A percentile compares a stretch with the other conserved stretches of the same genome.
phyloP scores from a whole-genome alignment of 2,797 vertebrate genomes.

The Chelidonichthys spinosus region DNA sequence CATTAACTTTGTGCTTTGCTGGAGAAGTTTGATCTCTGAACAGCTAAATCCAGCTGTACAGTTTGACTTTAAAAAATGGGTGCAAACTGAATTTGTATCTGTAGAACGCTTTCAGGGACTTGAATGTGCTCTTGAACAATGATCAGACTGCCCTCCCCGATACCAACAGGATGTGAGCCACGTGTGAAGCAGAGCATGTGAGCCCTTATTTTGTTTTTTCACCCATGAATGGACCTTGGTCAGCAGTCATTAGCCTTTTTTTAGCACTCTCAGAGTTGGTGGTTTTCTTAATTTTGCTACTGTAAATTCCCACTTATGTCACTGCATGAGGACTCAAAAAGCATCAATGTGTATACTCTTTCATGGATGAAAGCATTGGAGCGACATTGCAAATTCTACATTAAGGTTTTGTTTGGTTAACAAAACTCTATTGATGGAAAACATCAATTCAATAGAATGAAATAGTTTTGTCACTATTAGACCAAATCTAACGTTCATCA shows the following conservation, averaged over 20 bases:
- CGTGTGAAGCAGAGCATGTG: constrained; percentile 44
- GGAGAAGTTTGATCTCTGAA: not conserved
- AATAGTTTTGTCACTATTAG: not conserved
- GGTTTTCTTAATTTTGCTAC: not conserved
- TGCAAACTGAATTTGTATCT: constrained; percentile 13
- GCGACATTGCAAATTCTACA: not conserved
- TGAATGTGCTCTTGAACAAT: constrained; percentile 37
- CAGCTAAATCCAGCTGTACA: not conserved
- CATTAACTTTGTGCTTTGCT: not conserved
- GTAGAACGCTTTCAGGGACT: constrained; percentile 13
- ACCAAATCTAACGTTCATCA: not conserved
- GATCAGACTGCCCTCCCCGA: constrained; percentile 18
- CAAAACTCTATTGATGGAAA: not conserved
- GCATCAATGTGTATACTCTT: not conserved
- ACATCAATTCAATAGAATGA: not conserved
- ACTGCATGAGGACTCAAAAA: constrained; percentile 3
- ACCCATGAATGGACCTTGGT: constrained; percentile 35
- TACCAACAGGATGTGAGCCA: constrained; percentile 53
- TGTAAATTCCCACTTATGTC: not conserved
- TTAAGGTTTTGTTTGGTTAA: not conserved
- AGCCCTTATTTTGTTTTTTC: constrained; percentile 44
- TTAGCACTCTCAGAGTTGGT: not conserved
- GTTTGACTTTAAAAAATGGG: constrained; percentile 7
- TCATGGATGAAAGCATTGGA: constrained; percentile 1
- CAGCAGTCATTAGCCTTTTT: constrained; percentile 14